Evolutionary conservation across 2,797 vertebrate genomes (phyloP).

Genomic region (Fratercula arctica): DNA sequence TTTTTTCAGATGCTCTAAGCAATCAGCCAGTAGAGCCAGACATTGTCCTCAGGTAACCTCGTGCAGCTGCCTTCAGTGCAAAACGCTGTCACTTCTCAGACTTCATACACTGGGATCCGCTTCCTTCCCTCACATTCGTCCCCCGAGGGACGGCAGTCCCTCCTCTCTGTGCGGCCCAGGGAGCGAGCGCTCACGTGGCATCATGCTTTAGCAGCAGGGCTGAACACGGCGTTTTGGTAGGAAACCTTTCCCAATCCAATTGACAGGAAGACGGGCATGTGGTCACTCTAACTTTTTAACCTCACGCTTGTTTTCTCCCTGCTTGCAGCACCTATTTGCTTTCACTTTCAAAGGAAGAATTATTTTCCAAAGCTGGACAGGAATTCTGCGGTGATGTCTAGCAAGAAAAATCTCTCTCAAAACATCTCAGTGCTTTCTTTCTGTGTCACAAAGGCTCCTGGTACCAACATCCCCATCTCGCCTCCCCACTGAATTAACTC

Average conservation of each 20-base stretch:
- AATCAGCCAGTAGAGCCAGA: slow-evolving; percentile 57
- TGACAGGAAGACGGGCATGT: rapidly evolving
- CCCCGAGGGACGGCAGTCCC: not conserved
- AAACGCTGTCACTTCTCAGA: slow-evolving; percentile 60
- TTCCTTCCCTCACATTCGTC: slow-evolving; percentile 20
- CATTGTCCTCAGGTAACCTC: slow-evolving; percentile 71
- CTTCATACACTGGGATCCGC: slow-evolving; percentile 11
- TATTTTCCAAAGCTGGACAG: not conserved
- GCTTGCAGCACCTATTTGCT: not conserved
- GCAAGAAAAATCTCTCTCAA: not conserved
- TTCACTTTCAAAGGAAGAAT: not conserved
- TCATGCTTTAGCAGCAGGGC: not conserved
- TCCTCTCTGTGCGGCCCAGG: not conserved
- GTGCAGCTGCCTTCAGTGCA: slow-evolving; percentile 55
- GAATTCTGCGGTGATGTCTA: not conserved
- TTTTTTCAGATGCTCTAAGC: not conserved
- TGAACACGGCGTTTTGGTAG: not conserved
- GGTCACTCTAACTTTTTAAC: not conserved
- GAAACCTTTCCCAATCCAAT: not conserved
- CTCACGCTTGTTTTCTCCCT: not conserved
- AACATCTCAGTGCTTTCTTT: not conserved
- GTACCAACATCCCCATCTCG: not conserved
- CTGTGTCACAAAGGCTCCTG: not conserved
- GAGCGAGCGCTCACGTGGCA: not conserved
- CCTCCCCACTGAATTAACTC: not conserved